Conservation (phyloP, 1,140 invertebrate genomes). For the Meloidogyne exigua region DNA sequence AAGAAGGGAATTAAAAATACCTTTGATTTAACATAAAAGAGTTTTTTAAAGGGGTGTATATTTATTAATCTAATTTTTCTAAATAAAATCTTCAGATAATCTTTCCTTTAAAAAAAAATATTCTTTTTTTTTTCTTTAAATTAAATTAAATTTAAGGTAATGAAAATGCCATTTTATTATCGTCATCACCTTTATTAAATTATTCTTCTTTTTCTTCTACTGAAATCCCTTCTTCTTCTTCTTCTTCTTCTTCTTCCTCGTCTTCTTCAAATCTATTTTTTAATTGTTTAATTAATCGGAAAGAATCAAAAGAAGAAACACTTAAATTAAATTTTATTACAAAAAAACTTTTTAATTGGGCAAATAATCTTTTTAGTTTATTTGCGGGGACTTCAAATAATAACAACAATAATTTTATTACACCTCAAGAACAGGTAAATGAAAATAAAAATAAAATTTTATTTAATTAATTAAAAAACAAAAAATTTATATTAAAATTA, state of each 20-base stretch:
- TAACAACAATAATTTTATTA: background rate
- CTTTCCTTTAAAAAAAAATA: too few relatives aligned
- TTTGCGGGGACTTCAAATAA: background rate
- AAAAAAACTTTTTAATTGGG: constrained; percentile 5
- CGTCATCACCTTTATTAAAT: background rate
- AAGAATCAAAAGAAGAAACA: background rate
- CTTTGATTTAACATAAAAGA: too few relatives aligned
- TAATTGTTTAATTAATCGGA: background rate
- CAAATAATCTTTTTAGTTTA: background rate
- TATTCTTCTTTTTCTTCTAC: background rate
- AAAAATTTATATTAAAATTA: background rate
- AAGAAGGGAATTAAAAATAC: too few relatives aligned
- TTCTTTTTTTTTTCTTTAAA: too few relatives aligned
- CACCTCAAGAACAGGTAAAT: background rate
- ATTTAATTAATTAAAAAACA: background rate
- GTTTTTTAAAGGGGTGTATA: too few relatives aligned
- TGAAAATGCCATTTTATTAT: background rate
- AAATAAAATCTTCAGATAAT: too few relatives aligned
- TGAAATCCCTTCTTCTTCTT: background rate
- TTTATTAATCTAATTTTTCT: too few relatives aligned
- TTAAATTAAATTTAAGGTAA: background rate
- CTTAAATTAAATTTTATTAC: background rate
- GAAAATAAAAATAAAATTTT: background rate
- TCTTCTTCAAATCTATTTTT: background rate
- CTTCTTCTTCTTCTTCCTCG: background rate